Percentiles rank a stretch among this genome's conserved stretches.
Conservation (phyloP, 2,888 invertebrate genomes). For the Caenorhabditis sulstoni region DNA sequence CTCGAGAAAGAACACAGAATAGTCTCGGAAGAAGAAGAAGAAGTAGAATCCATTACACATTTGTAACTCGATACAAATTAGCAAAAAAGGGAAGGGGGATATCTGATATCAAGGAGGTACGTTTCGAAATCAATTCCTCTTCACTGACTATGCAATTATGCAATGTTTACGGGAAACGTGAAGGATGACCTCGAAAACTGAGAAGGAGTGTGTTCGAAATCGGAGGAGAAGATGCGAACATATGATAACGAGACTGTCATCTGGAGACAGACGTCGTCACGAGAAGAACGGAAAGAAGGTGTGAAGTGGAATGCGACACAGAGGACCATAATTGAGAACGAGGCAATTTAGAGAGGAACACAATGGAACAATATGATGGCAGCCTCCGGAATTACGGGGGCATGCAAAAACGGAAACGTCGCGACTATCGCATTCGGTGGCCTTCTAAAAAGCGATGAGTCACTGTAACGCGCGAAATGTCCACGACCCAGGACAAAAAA, state of each 20-base stretch:
- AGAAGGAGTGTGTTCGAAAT: conserved; percentile 33
- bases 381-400: no score
- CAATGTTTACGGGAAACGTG: conserved; percentile 51
- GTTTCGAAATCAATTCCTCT: no score
- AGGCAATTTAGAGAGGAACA: conserved; percentile 27
- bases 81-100: conserved; percentile 8
- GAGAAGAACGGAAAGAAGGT: conserved; percentile 33
- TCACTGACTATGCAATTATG: conserved; percentile 45
- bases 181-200: conserved; percentile 46
- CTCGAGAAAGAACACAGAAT: no score
- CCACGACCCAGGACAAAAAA: no score
- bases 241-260: conserved; percentile 44
- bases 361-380: conserved; percentile 17
- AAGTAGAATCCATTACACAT: conserved; percentile 15
- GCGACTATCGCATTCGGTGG: no score
- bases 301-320: conserved; percentile 46
- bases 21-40: conserved; percentile 36
- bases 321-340: conserved; percentile 51
- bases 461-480: no score
- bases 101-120: conserved; percentile 20
- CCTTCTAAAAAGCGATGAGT: no score
- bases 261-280: conserved; percentile 44
- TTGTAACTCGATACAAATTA: conserved; percentile 47
- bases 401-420: no score
- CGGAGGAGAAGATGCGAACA: conserved; percentile 43